phyloP scores from a whole-genome alignment of 1,140 invertebrate genomes.

The Centruroides sculpturatus region DNA sequence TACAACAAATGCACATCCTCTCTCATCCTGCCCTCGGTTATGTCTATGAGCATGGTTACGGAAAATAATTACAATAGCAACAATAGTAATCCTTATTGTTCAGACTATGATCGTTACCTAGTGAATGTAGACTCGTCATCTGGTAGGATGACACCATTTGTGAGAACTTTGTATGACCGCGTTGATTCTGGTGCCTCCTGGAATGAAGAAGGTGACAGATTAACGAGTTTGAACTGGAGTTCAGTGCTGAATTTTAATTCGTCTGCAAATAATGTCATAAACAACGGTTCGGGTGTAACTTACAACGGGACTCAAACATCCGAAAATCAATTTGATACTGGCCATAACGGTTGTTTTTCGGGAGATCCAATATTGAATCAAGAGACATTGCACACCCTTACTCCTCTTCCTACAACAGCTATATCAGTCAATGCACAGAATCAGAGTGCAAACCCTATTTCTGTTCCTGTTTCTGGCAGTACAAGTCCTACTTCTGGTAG shows the following conservation, averaged over 20 bases:
- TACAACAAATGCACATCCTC: conserved; percentile 4
- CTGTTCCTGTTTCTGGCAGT: background rate
- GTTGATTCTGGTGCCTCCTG: conserved; percentile 19
- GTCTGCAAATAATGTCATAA: conserved; percentile 48
- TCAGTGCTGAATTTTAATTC: conserved; percentile 69
- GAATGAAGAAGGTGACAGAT: conserved; percentile 50
- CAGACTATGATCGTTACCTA: conserved; percentile 16
- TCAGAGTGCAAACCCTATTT: conserved; percentile 1
- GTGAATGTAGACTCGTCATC: conserved; percentile 17
- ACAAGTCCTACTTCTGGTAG: conserved; percentile 7
- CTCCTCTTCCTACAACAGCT: conserved; percentile 7
- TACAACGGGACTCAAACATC: background rate
- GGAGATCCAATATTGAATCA: conserved; percentile 1
- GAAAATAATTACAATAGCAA: background rate
- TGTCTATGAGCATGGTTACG: background rate
- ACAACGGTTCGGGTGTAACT: conserved; percentile 23
- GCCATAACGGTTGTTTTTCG: conserved; percentile 5
- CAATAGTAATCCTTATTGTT: background rate
- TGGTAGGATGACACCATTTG: conserved; percentile 21
- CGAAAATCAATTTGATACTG: background rate
- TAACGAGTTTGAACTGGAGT: conserved; percentile 63
- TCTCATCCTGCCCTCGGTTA: background rate
- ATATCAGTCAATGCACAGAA: background rate
- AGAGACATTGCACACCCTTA: conserved; percentile 9
- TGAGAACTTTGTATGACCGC: conserved; percentile 6